Evolutionary conservation across 2,113 vertebrate genomes (phyloP).

Genomic region (Bolborhynchus lineola): DNA sequence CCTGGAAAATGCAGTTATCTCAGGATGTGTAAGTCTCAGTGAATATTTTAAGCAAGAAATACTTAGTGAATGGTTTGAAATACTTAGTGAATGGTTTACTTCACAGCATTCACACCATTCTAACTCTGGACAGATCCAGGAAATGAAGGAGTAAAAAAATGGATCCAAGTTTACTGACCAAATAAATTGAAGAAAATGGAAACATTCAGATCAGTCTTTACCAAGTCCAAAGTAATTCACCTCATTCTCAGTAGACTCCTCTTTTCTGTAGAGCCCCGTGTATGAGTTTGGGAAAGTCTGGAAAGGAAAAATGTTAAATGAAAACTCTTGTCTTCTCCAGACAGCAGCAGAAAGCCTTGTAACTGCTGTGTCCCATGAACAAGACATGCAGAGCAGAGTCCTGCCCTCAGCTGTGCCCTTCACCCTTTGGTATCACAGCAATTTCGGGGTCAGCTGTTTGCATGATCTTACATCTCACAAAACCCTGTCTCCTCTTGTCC

Average conservation of each 20-base stretch:
- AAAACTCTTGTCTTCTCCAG: neutral
- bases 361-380: neutral
- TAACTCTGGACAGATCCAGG: neutral
- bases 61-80: neutral
- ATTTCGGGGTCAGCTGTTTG: neutral
- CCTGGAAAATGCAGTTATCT: neutral
- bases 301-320: neutral
- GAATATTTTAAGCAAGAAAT: neutral
- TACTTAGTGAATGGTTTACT: neutral
- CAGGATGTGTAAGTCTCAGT: neutral
- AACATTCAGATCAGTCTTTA: neutral
- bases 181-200: neutral
- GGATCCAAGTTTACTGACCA: neutral
- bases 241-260: neutral
- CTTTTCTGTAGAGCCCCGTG: neutral
- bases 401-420: neutral
- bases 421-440: accelerated
- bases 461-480: neutral
- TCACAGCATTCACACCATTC: neutral
- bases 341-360: neutral
- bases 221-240: neutral
- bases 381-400: neutral
- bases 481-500: neutral
- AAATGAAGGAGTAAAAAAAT: neutral
- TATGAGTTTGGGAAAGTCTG: neutral